Base-by-base conservation (phyloP, 2,113 vertebrate genomes). In the Pandion haliaetus region DNA sequence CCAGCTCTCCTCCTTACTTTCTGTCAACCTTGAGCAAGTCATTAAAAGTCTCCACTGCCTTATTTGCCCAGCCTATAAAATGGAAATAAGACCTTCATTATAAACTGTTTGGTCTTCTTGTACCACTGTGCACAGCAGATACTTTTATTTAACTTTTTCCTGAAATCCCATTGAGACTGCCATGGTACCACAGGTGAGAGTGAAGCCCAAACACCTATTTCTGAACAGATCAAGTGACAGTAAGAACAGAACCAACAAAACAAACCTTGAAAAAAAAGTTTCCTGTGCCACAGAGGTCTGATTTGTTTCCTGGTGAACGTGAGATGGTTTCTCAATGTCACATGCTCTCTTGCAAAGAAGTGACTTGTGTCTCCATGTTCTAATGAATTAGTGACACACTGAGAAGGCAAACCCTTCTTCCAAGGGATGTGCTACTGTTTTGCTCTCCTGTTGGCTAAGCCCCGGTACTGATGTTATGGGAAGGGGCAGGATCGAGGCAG, bases 231-330 rank as follows among this genome's bases (percentile, higher is more conserved):
- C 29, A 72, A 66, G 34, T 0, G 14, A 18, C 73, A 87, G 38
- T 5, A 73, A 66, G 63, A 76, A 32, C 58, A 69, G 54, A 54
- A 40, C 49, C 84, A 50, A n/a, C 25, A 58, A 73, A 93, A 45
- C 9, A 54, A 90, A 69, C 85, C 34, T 73, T 24, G 20, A 1
- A 29, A 66, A 52, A 78, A 45, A 45, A 38, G n/a, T 1, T 10
- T 61, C 79, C 91, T 59, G 94, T 69, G 66, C 74, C 10, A 42
- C 62, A 86, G 58, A 95, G 59, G 57, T 77, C 90, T 93, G 70
- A 74, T 97, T 95, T 97, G 62, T 90, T 81, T 93, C 91, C 74
- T 26, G n/a, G 83, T 45, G 90, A 82, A 95, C 93, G 84, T 16
- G 66, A 95, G 79, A 58, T 61, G 61, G 55, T 94, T 73, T 78